Evolutionary conservation across 2,888 invertebrate species (phyloP), one percentile per base, ranked within the genome.

Genomic region (Ophion costatus): DNA sequence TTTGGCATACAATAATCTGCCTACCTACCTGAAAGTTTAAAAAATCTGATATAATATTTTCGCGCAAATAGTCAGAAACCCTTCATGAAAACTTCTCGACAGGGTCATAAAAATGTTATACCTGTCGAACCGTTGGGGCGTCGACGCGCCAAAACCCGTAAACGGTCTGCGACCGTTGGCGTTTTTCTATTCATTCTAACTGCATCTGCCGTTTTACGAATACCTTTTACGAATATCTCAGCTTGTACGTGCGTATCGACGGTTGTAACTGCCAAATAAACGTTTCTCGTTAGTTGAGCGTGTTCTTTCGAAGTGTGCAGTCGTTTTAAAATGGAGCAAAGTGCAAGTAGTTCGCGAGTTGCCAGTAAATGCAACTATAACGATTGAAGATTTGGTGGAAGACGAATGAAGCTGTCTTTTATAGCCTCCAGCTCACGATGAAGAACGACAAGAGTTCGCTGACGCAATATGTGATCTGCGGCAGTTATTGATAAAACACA

Each of bases 311-410:
- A n/a, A n/a, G n/a, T n/a, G n/a, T n/a, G 20, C 61, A 24, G 61
- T n/a, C 61, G 61, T 61, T 61, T 61, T 2, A 61, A 61, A 61
- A 22, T 61, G 61, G 61, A 61, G 20, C 61, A 61, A 61, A 61
- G 61, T 61, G 61, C 61, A 61, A 17, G 61, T 61, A 61, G 61
- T 61, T 20, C 61, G 61, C 7, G n/a, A 61, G 22, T 61, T 61
- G 61, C 6, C 61, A 5, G 61, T 10, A 61, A 17, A 22, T 61
- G 22, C 61, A 7, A 61, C 24, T n/a, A n/a, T n/a, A n/a, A n/a
- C n/a, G n/a, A 61, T 61, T 61, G 61, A 61, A 20, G 22, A 61
- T 61, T 61, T 61, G 61, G 61, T 22, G 3, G 61, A 61, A 0
- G 22, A 61, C 5, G 61, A 61, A 22, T 17, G 22, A 61, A n/a